Base-by-base conservation (phyloP, 2,888 invertebrate species). In the Anticlea derivata region DNA sequence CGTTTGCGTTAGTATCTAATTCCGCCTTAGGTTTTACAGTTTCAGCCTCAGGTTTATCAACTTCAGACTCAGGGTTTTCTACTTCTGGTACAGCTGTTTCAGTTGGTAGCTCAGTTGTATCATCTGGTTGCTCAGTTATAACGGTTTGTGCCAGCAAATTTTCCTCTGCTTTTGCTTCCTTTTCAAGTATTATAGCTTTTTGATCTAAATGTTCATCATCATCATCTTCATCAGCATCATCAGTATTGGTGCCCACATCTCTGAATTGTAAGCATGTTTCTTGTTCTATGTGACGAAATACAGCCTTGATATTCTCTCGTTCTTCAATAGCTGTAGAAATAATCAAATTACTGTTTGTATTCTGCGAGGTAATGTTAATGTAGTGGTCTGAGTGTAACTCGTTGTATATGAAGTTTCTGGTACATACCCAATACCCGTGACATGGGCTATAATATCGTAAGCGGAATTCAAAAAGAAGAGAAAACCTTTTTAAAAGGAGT, bases 221-320 rank as follows among this genome's bases (percentile, higher is more conserved):
- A 24, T 17, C 44, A 5, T 17, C 30, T 4, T 47, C 26, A 22
- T 45, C 34, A 22, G 29, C 30, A 1, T 47, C 26, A 22, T 45
- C 34, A 22, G 29, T 30, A 1, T 6, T 23, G 6, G 12, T 5
- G n/a, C 11, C 48, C 7, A 65, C 46, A 10, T 86, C 75, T 47
- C 61, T 61, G 50, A 89, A 89, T 58, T 74, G 61, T 29, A 89
- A 66, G 49, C 89, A 89, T 0, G 89, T 88, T 56, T 87, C 88
- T 47, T 80, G 80, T 70, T 85, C 78, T 52, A 90, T 82, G 53
- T 89, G 88, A 20, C 63, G 57, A 7, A 90, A 73, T 0, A 88
- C 89, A 8, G 84, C 74, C 7, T 70, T 63, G 3, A 90, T 83
- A 33, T 89, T 88, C 60, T 83, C 81, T 52, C 58, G 73, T 70